Conservation (phyloP, 2,888 invertebrate species). For the Copidosoma aretas region DNA sequence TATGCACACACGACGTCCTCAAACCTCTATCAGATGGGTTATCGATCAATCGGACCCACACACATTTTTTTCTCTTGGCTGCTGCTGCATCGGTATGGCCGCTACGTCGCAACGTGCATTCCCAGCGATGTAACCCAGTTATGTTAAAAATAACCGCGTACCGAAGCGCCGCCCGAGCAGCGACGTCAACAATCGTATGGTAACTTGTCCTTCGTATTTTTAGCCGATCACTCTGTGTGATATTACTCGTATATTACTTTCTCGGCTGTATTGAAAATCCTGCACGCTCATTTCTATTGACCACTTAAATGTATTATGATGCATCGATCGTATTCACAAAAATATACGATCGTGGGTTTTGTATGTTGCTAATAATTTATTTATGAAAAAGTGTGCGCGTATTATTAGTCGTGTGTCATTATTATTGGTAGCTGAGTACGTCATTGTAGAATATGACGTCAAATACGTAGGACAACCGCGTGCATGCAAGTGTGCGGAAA, state of each 20-base stretch:
- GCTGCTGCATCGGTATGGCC: no score
- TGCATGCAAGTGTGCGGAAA: no score
- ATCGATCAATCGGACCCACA: conserved; percentile 8
- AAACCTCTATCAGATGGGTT: not conserved
- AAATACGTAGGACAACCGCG: no score
- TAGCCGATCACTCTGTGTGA: not conserved
- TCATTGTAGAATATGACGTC: no score
- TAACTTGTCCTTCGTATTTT: conserved; percentile 6
- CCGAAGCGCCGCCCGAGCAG: conserved; percentile 3
- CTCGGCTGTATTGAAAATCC: not conserved
- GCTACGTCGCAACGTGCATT: not conserved
- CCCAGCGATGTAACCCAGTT: conserved; percentile 22
- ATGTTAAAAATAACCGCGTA: conserved; percentile 15
- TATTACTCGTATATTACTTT: not conserved
- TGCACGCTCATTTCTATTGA: not conserved
- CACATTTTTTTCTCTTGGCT: not conserved
- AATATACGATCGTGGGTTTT: no score
- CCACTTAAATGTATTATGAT: not conserved
- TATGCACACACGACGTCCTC: not conserved
- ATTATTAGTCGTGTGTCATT: no score
- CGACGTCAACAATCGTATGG: conserved; percentile 11
- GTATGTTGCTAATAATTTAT: no score
- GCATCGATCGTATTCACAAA: no score
- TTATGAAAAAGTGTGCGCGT: no score
- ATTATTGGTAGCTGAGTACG: no score